Evolutionary conservation across 2,888 invertebrate genomes (phyloP).

Genomic region (Pomacea canaliculata): DNA sequence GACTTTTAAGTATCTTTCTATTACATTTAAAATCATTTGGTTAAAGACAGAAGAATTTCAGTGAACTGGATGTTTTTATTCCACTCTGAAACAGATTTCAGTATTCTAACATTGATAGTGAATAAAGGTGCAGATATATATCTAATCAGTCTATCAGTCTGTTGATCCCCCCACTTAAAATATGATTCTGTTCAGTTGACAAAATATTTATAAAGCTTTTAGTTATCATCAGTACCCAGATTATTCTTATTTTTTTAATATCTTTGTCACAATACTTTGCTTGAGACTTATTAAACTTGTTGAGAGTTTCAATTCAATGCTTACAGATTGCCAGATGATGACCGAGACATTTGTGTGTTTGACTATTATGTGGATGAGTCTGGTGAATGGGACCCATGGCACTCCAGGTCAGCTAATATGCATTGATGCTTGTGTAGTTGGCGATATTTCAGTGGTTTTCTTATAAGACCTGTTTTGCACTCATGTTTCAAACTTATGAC

Average conservation of each 20-base stretch:
- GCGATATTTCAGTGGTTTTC: not conserved
- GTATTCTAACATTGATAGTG: too few species aligned
- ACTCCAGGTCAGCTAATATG: slow-evolving; percentile 53
- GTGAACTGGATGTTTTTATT: too few species aligned
- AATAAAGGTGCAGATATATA: too few species aligned
- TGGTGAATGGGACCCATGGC: slow-evolving; percentile 71
- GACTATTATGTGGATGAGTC: slow-evolving; percentile 71
- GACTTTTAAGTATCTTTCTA: not conserved
- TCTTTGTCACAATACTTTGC: too few species aligned
- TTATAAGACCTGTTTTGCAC: not conserved
- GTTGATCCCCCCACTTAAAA: too few species aligned
- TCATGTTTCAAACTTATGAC: not conserved
- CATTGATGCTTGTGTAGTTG: too few species aligned
- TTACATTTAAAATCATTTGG: not conserved
- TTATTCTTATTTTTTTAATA: too few species aligned
- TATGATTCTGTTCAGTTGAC: too few species aligned
- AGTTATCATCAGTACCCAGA: too few species aligned
- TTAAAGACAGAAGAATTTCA: not conserved
- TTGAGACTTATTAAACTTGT: not conserved
- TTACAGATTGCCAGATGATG: slow-evolving; percentile 69
- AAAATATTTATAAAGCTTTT: too few species aligned
- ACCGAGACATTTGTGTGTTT: slow-evolving; percentile 69
- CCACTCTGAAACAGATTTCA: too few species aligned
- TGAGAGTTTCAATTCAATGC: not conserved
- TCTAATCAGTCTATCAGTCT: too few species aligned